Conservation (phyloP, 2,888 invertebrate species). For the Hedya salicella region DNA sequence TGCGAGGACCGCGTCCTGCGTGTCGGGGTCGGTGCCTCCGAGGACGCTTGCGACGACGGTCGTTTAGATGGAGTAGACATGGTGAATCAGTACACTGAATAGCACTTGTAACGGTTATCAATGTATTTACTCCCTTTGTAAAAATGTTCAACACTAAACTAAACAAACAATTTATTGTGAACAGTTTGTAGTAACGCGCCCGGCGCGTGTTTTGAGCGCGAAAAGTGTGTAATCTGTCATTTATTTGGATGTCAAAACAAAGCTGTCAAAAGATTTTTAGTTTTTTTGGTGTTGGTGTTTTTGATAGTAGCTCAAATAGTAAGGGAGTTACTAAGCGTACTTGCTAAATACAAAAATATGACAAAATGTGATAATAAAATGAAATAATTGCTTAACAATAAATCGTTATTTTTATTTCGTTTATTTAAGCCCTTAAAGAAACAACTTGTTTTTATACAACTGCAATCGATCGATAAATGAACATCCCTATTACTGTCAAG, state of each 20-base stretch:
- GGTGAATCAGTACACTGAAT: conserved; percentile 41
- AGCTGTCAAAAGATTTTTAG: conserved; percentile 15
- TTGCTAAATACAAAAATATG: neutral
- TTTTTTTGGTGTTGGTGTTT: neutral
- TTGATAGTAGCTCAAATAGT: conserved; percentile 16
- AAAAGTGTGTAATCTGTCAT: conserved; percentile 3
- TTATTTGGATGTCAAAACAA: conserved; percentile 7
- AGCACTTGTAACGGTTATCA: conserved; percentile 18
- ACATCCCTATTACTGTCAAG: conserved; percentile 53
- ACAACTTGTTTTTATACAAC: neutral
- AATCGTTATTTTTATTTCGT: too few relatives aligned
- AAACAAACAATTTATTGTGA: neutral
- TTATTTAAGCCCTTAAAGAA: too few relatives aligned
- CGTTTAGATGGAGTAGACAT: conserved; percentile 80
- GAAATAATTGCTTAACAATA: too few relatives aligned
- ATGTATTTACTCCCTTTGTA: neutral
- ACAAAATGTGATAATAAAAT: too few relatives aligned
- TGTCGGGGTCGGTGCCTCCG: conserved; percentile 78
- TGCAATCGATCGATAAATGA: conserved; percentile 43
- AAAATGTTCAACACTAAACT: neutral
- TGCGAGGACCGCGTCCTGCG: conserved; percentile 75
- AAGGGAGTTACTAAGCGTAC: neutral
- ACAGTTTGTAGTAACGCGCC: conserved; percentile 9
- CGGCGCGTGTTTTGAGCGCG: conserved; percentile 40
- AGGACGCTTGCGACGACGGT: conserved; percentile 76